These are phyloP conservation scores for Nebria salina DNA, from an alignment of 2,888 invertebrate species.

Conservation along the genomic window DNA sequence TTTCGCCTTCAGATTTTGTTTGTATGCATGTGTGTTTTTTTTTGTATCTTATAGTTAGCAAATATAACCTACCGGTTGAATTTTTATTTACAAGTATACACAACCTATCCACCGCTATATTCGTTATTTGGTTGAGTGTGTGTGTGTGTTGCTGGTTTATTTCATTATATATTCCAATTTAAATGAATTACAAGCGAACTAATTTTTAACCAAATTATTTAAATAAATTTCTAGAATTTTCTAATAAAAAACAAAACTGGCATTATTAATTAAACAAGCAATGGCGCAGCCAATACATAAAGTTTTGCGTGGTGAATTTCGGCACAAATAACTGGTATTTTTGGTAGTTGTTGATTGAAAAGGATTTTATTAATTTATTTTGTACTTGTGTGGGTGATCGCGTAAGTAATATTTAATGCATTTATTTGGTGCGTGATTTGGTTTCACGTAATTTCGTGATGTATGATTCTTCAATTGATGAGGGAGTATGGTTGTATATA, in stretches of 20 bases:
- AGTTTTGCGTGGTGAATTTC: too few species aligned
- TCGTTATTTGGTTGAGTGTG: not conserved
- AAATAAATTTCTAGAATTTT: not conserved
- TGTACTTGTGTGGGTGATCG: too few species aligned
- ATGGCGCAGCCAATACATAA: too few species aligned
- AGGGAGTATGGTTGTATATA: not conserved
- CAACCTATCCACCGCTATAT: not conserved
- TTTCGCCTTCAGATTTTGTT: too few species aligned
- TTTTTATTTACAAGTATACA: not conserved
- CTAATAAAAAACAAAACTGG: not conserved
- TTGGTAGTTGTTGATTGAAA: too few species aligned
- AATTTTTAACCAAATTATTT: not conserved
- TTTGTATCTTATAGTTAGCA: too few species aligned
- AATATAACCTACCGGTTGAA: too few species aligned
- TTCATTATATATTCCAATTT: not conserved
- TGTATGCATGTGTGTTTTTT: too few species aligned
- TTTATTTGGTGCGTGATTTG: not conserved
- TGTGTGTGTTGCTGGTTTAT: not conserved
- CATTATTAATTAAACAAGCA: too few species aligned
- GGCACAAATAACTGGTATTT: too few species aligned
- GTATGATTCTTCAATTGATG: not conserved
- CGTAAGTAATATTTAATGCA: not conserved
- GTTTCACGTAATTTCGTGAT: not conserved
- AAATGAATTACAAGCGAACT: not conserved
- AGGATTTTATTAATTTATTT: too few species aligned